Conservation (phyloP, 2,888 invertebrate genomes). For the Melieria crassipennis region DNA sequence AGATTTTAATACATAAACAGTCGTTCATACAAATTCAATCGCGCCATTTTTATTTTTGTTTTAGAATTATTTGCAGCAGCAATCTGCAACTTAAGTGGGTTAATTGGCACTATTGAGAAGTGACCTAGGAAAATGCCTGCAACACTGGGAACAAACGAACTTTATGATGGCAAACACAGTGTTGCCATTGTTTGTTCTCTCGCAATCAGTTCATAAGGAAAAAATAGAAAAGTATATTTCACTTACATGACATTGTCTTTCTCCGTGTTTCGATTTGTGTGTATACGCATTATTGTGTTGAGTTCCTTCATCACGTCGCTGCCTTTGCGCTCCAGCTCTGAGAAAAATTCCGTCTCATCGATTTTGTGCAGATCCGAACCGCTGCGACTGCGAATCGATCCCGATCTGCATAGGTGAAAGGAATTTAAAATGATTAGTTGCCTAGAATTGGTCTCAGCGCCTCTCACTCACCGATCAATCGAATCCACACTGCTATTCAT, state of each 20-base stretch:
- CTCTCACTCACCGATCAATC: conserved; percentile 58
- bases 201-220: not conserved
- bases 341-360: conserved; percentile 66
- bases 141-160: too few species aligned
- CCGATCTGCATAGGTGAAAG: conserved; percentile 49
- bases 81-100: too few species aligned
- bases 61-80: too few species aligned
- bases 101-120: too few species aligned
- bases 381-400: conserved; percentile 62
- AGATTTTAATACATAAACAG: too few species aligned
- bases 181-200: too few species aligned
- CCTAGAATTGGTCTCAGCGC: not conserved
- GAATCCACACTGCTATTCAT: conserved; percentile 66
- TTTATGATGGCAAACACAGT: too few species aligned
- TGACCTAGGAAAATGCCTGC: too few species aligned
- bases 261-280: conserved; percentile 56
- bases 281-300: conserved; percentile 67
- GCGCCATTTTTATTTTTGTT: too few species aligned
- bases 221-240: not conserved
- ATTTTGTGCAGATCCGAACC: conserved; percentile 68
- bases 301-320: conserved; percentile 70
- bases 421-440: not conserved
- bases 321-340: conserved; percentile 68
- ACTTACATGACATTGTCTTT: conserved; percentile 58
- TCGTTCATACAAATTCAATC: too few species aligned